Conservation (phyloP, 1,140 invertebrate genomes). For the Physella acuta region DNA sequence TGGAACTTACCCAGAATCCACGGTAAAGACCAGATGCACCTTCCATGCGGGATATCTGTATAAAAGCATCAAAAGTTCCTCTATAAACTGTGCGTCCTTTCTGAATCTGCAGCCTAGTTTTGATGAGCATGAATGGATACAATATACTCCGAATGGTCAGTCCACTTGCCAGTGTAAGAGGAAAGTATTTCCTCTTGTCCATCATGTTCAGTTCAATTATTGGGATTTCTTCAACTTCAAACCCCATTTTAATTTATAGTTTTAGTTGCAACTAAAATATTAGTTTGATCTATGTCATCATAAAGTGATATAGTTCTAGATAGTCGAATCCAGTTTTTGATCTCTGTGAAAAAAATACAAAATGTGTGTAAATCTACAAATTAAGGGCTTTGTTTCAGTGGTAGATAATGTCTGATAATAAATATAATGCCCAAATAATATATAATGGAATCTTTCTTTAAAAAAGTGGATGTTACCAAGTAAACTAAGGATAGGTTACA, state of each 20-base stretch:
- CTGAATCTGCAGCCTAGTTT: slow-evolving; percentile 85
- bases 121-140: slow-evolving; percentile 95
- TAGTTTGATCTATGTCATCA: no score
- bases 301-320: no score
- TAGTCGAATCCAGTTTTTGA: no score
- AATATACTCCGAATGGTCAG: slow-evolving; percentile 85
- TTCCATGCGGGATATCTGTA: slow-evolving; percentile 85
- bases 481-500: no score
- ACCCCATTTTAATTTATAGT: slow-evolving; percentile 26
- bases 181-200: slow-evolving; percentile 91
- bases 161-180: slow-evolving; percentile 83
- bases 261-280: no score
- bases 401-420: no score
- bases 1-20: slow-evolving; percentile 84
- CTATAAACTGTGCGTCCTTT: slow-evolving; percentile 68
- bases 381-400: no score
- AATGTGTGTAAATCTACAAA: no score
- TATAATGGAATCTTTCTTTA: no score
- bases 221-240: slow-evolving; percentile 34
- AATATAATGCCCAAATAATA: no score
- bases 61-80: slow-evolving; percentile 87
- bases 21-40: slow-evolving; percentile 85
- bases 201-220: slow-evolving; percentile 97
- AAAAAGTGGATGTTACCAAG: no score
- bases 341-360: no score